Base-by-base conservation (phyloP, 2,113 vertebrate genomes). In the Pelvicachromis taeniatus region DNA sequence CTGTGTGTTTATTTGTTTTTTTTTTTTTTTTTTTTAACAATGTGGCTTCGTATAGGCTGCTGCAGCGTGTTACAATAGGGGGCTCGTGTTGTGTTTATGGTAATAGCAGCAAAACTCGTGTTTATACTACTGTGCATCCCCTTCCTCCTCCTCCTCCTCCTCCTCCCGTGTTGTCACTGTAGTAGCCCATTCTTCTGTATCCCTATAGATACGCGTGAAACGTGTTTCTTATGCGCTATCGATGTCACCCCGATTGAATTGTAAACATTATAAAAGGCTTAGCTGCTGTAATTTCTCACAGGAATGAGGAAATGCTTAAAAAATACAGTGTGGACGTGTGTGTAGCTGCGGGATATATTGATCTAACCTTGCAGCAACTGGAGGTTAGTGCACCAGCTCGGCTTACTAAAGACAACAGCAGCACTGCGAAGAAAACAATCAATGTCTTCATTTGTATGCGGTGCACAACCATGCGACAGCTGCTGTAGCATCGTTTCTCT, bases 361-460 rank as follows among this genome's bases (percentile, higher is more conserved):
- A 75, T 61, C 16, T 79, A 48, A 2, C 48, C 80, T 40, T 50
- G 55, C 26, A 26, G 38, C 82, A 86, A 79, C 68, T 75, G 81
- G 78, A 86, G 82, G 85, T 91, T 70, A 81, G 90, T 65, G 91
- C 87, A 87, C 17, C 84, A 77, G 82, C 83, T 21, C 80, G 56
- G 73, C 42, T 75, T 84, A 63, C 63, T 83, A 45, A 87, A 94
- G 73, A 89, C 87, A 58, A 89, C 83, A 83, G 78, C 83, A 83
- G 78, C 6, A 26, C 77, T 31, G 75, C 17, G 59, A 79, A 42
- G 78, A 78, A 80, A 89, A 52, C 75, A 78, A 92, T 92, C 91
- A 87, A 87, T 93, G 91, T 56, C 63, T 87, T 92, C 91, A 94
- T 95, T 94, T 93, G 93, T 95, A 95, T 94, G 90, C 94, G 6